phyloP scores from a whole-genome alignment of 2,797 vertebrate species.

The Danio albolineatus region DNA sequence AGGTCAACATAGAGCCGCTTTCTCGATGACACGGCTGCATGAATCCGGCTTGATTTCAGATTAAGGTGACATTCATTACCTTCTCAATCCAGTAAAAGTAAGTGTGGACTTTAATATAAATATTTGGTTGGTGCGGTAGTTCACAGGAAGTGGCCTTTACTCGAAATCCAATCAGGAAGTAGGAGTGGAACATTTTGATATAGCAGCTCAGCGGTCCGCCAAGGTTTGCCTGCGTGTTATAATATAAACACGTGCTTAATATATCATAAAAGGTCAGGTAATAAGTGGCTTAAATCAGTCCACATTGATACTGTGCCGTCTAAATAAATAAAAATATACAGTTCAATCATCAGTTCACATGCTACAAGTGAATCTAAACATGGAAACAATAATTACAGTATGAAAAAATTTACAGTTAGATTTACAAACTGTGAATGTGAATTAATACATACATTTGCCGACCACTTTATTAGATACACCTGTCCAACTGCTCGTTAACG shows the following conservation, averaged over 20 bases:
- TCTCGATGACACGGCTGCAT: neutral
- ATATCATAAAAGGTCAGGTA: neutral
- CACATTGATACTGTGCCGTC: neutral
- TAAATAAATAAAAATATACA: neutral
- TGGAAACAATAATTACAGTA: neutral
- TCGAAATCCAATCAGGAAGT: conserved; percentile 22
- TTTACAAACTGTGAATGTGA: too few relatives aligned
- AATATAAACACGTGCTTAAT: conserved; percentile 8
- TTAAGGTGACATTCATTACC: neutral
- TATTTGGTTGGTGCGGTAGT: neutral
- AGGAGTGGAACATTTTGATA: neutral
- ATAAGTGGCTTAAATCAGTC: neutral
- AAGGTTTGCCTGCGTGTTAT: conserved; percentile 6
- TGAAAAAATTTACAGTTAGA: neutral
- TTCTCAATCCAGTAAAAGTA: conserved; percentile 22
- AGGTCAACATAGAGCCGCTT: neutral
- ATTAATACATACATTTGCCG: neutral
- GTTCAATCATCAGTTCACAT: neutral
- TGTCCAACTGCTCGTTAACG: too few relatives aligned
- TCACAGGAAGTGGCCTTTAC: conserved; percentile 16
- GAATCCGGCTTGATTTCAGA: neutral
- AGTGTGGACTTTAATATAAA: conserved; percentile 13
- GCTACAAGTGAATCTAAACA: neutral
- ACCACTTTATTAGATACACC: too few relatives aligned
- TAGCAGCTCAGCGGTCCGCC: conserved; percentile 18